Conservation (phyloP, 2,888 invertebrate genomes). For the Drosophila demipolita region DNA sequence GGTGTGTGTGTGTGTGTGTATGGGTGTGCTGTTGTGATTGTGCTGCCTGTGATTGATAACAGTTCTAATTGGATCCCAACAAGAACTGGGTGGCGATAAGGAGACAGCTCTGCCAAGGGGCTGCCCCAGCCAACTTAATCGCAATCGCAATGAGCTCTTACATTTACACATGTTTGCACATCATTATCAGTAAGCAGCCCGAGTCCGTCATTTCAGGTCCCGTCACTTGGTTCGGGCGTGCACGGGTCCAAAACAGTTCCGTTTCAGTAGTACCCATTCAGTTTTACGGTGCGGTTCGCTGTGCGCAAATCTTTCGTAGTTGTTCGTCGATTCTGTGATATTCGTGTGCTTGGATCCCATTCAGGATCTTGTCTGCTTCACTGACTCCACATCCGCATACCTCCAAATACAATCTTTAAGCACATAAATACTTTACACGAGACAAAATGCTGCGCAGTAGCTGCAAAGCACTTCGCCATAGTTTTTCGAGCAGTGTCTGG, state of each 20-base stretch:
- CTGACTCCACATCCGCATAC: background rate
- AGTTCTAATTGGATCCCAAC: slow-evolving; percentile 69
- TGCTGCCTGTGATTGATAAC: slow-evolving; percentile 62
- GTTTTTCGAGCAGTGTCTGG: slow-evolving; percentile 59
- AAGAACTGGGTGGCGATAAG: slow-evolving; percentile 30
- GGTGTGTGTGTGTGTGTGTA: slow-evolving; percentile 19
- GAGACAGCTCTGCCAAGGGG: slow-evolving; percentile 7
- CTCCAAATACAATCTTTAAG: background rate
- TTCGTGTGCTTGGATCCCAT: slow-evolving; percentile 20
- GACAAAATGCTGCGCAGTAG: slow-evolving; percentile 64
- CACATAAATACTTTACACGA: background rate
- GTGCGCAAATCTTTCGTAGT: background rate
- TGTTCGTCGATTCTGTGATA: slow-evolving; percentile 45
- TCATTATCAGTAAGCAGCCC: slow-evolving; percentile 59
- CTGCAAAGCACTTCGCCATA: slow-evolving; percentile 57
- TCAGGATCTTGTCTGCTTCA: slow-evolving; percentile 21
- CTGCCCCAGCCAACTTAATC: slow-evolving; percentile 59
- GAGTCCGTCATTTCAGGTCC: slow-evolving; percentile 21
- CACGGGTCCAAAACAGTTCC: slow-evolving; percentile 31
- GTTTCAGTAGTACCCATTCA: slow-evolving; percentile 63
- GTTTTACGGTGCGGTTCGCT: slow-evolving; percentile 53
- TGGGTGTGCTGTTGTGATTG: slow-evolving; percentile 12
- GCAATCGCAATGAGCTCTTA: slow-evolving; percentile 70
- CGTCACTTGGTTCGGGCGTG: slow-evolving; percentile 46
- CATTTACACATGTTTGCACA: slow-evolving; percentile 73